phyloP scores from a whole-genome alignment of 2,113 vertebrate species.

The Elgaria multicarinata region DNA sequence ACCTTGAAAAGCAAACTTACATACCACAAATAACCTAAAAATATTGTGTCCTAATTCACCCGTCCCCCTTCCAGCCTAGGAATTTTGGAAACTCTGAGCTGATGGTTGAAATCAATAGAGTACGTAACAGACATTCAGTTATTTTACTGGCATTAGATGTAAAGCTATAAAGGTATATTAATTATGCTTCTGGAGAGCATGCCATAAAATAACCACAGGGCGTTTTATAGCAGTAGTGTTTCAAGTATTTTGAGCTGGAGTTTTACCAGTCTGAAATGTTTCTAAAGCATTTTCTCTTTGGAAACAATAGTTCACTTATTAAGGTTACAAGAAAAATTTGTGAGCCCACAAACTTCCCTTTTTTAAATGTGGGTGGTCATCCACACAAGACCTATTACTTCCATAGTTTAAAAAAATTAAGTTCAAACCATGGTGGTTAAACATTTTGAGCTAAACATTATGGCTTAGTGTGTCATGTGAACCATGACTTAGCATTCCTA shows the following conservation, averaged over 20 bases:
- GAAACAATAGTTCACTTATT: conserved; percentile 38
- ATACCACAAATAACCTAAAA: neutral
- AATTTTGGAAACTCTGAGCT: neutral
- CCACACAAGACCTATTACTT: neutral
- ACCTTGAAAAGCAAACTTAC: neutral
- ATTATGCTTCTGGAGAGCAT: conserved; percentile 45
- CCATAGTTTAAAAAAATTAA: neutral
- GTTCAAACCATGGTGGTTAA: no score
- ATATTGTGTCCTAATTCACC: neutral
- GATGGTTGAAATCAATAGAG: conserved; percentile 11
- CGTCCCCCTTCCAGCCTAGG: neutral
- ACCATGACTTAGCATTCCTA: no score
- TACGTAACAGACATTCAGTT: neutral
- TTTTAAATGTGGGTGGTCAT: conserved; percentile 30
- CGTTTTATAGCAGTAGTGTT: conserved; percentile 9
- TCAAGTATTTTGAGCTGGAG: conserved; percentile 26
- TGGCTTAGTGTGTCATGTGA: no score
- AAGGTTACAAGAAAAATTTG: conserved; percentile 45
- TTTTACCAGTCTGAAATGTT: conserved; percentile 44
- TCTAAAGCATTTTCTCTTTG: conserved; percentile 31
- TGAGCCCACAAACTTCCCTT: neutral
- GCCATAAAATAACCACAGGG: conserved; percentile 47
- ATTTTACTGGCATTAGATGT: conserved; percentile 35
- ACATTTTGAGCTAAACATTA: no score
- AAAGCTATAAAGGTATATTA: conserved; percentile 53